Percentiles rank a stretch among this genome's conserved stretches.
Evolutionary conservation across 2,113 vertebrate species (phyloP).

Genomic region (Panthera tigris): DNA sequence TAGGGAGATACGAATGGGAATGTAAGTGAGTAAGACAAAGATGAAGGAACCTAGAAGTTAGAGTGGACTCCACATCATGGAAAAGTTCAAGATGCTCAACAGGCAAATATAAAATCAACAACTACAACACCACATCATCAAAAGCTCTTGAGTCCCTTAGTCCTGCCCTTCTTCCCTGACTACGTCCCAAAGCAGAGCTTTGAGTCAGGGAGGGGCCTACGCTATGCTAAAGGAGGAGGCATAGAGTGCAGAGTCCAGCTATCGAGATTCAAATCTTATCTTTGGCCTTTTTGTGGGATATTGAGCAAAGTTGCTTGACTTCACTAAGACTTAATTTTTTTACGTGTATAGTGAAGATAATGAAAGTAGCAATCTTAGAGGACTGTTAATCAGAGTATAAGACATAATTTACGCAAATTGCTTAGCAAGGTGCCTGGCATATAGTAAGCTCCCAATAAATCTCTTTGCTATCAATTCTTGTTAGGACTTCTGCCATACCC

Average conservation of each 20-base stretch:
- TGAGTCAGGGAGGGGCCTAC: background rate
- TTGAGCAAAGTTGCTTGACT: background rate
- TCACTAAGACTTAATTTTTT: background rate
- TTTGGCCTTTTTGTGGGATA: background rate
- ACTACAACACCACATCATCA: background rate
- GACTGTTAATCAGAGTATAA: background rate
- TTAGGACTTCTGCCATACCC: background rate
- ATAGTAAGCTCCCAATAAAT: background rate
- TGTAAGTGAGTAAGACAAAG: background rate
- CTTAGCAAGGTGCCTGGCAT: background rate
- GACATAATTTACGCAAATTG: background rate
- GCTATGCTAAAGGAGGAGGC: background rate
- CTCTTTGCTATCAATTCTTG: background rate
- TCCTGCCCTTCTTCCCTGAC: background rate
- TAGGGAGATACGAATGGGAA: background rate
- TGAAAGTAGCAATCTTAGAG: background rate
- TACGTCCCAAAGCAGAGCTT: background rate
- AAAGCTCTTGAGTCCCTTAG: background rate
- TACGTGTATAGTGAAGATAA: background rate
- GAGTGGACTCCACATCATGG: background rate
- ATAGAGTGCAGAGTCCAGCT: background rate
- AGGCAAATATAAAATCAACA: slow-evolving; percentile 10
- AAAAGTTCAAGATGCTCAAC: background rate
- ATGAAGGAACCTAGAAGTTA: background rate
- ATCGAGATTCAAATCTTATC: background rate